phyloP scores from a whole-genome alignment of 2,113 vertebrate genomes.

The Indri indri region DNA sequence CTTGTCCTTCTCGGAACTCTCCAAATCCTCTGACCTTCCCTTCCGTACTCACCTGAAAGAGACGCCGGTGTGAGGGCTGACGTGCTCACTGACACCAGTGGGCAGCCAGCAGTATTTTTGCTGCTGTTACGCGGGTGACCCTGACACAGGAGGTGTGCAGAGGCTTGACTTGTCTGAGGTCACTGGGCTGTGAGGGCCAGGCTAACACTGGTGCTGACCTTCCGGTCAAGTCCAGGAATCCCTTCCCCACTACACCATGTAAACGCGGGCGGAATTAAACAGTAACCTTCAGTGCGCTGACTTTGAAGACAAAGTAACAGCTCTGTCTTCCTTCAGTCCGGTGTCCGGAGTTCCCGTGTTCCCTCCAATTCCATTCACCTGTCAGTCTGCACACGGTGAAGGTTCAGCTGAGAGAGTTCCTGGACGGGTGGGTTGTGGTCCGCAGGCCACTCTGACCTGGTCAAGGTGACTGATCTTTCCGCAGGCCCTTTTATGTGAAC shows the following conservation, averaged over 20 bases:
- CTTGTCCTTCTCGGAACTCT: not conserved
- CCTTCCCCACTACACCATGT: not conserved
- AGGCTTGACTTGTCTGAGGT: not conserved
- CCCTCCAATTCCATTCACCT: fast-evolving
- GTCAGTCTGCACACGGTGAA: too few species aligned
- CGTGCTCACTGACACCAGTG: fast-evolving
- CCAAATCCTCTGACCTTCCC: not conserved
- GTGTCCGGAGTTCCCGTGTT: not conserved
- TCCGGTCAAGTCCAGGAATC: not conserved
- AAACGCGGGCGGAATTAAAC: not conserved
- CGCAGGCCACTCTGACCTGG: not conserved
- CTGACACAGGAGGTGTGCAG: not conserved
- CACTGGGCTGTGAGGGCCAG: not conserved
- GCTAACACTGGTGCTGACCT: not conserved
- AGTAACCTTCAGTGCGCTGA: not conserved
- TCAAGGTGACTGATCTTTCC: not conserved
- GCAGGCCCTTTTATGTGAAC: too few species aligned
- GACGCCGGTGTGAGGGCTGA: too few species aligned
- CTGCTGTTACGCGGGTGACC: not conserved
- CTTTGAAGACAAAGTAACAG: not conserved
- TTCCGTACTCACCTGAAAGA: not conserved
- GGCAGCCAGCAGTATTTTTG: not conserved
- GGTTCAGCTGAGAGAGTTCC: not conserved
- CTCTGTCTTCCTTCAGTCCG: not conserved
- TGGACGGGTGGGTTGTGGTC: fast-evolving